Evolutionary conservation across 2,113 vertebrate species (phyloP).

Genomic region (Actenoides hombroni): DNA sequence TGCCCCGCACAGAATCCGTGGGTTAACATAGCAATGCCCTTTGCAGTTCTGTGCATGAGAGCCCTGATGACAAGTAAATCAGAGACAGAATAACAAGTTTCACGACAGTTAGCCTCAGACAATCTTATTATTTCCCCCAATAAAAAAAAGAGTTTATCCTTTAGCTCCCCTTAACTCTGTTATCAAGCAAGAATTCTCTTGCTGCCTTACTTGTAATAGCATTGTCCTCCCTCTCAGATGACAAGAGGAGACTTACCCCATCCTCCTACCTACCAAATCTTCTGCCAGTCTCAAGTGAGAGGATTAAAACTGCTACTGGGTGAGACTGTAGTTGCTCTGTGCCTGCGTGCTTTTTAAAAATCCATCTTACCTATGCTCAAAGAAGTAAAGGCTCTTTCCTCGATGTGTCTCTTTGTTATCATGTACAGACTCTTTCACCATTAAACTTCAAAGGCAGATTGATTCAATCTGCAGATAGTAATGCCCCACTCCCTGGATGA

Average conservation of each 20-base stretch:
- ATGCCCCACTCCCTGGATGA: not conserved
- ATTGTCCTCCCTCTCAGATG: constrained; percentile 45
- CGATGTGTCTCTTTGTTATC: not conserved
- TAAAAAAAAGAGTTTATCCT: constrained; percentile 7
- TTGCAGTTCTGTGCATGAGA: not conserved
- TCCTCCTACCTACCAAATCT: constrained; percentile 37
- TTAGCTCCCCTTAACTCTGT: constrained; percentile 29
- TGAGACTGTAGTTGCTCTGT: constrained; percentile 29
- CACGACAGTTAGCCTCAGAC: not conserved
- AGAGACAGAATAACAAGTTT: not conserved
- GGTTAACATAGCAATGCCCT: not conserved
- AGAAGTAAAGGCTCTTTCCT: constrained; percentile 47
- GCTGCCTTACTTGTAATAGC: constrained; percentile 42
- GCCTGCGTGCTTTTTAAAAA: constrained; percentile 16
- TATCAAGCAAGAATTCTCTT: constrained; percentile 52
- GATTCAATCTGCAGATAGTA: constrained; percentile 54
- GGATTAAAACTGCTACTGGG: constrained; percentile 37
- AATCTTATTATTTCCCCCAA: not conserved
- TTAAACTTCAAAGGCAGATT: not conserved
- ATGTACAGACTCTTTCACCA: not conserved
- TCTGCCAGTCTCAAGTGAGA: constrained; percentile 9
- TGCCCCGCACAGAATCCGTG: not conserved
- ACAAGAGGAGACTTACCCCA: constrained; percentile 23
- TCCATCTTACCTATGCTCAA: constrained; percentile 2
- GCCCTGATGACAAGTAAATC: not conserved